These are phyloP conservation scores for Nephrotoma flavescens DNA, from an alignment of 2,888 invertebrate species.

Conservation along the genomic window DNA sequence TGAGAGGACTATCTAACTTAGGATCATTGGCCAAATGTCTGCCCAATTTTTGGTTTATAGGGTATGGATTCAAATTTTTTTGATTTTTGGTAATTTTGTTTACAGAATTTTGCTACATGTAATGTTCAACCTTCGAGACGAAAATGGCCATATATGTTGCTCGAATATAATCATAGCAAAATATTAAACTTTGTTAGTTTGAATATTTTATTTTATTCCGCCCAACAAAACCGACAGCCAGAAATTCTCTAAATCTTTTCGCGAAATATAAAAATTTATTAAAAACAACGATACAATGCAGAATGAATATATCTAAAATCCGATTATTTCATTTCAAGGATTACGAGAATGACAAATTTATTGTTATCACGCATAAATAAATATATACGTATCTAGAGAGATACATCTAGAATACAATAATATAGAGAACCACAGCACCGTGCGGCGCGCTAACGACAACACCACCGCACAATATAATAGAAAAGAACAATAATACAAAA, in stretches of 20 bases:
- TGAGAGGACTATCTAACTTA: no score
- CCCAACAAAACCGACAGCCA: background rate
- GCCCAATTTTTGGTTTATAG: no score
- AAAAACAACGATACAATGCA: background rate
- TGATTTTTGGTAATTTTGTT: no score
- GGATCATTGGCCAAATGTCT: no score
- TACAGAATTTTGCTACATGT: no score
- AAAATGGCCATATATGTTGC: no score
- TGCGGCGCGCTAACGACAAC: background rate
- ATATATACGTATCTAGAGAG: background rate
- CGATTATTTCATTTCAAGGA: slow-evolving; percentile 11
- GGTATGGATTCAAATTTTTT: no score
- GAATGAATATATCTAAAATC: slow-evolving; percentile 6
- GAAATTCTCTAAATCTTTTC: background rate
- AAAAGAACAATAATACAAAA: background rate
- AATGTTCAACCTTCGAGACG: no score
- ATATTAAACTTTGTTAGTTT: background rate
- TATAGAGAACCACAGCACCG: background rate
- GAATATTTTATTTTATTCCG: background rate
- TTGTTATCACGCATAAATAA: slow-evolving; percentile 7
- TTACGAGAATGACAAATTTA: slow-evolving; percentile 11
- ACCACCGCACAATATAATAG: background rate
- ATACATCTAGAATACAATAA: no score
- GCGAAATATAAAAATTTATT: background rate
- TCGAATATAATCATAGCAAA: background rate